Conservation (phyloP, 2,797 vertebrate species). For the Allenopithecus nigroviridis region DNA sequence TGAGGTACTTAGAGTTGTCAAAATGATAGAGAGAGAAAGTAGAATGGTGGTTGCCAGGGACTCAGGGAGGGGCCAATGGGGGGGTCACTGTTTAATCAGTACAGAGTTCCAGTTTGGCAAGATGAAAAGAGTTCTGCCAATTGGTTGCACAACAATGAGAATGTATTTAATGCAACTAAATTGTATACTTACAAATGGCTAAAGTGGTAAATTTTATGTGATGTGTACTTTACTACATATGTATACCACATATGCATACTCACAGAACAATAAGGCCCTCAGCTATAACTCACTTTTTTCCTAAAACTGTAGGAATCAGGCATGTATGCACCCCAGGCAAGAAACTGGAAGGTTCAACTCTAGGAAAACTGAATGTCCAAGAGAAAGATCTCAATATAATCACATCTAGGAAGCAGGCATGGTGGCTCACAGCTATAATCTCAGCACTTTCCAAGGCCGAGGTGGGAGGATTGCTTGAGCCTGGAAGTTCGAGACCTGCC, state of each 20-base stretch:
- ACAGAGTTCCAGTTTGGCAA: background rate
- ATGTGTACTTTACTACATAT: background rate
- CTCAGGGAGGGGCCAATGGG: rapidly evolving
- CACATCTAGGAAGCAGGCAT: background rate
- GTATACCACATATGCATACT: background rate
- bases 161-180: background rate
- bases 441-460: too few relatives aligned
- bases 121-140: background rate
- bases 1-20: background rate
- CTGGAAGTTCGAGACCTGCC: too few relatives aligned
- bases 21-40: background rate
- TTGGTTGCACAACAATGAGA: background rate
- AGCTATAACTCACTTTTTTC: background rate
- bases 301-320: background rate
- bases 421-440: too few relatives aligned
- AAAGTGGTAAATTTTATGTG: background rate
- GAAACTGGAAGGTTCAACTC: background rate
- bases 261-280: background rate
- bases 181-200: background rate
- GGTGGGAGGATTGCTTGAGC: too few relatives aligned
- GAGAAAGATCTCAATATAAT: background rate
- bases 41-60: background rate
- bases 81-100: background rate
- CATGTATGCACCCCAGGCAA: background rate
- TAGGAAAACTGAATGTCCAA: background rate